Evolutionary conservation across 2,113 vertebrate genomes (phyloP).

Genomic region (Pipa parva): DNA sequence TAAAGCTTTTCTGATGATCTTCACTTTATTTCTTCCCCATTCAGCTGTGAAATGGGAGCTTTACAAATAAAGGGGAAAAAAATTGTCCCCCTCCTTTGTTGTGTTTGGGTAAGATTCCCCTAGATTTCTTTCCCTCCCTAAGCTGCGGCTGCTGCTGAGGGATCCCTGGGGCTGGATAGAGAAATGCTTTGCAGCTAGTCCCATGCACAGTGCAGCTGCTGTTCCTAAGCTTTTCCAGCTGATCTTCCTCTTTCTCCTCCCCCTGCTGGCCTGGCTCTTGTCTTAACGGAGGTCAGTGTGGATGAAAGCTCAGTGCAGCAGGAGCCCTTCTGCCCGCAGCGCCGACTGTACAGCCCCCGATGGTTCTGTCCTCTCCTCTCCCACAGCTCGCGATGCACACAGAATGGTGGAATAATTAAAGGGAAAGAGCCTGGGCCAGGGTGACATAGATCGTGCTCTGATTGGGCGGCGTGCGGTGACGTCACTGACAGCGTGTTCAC

Average conservation of each 20-base stretch:
- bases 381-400: not conserved
- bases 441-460: not conserved
- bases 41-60: too few relatives aligned
- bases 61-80: too few relatives aligned
- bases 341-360: not conserved
- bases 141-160: too few relatives aligned
- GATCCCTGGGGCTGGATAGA: not conserved
- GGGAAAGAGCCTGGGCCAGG: not conserved
- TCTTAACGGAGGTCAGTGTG: conserved; percentile 1
- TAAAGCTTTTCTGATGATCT: too few relatives aligned
- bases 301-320: conserved; percentile 4
- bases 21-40: too few relatives aligned
- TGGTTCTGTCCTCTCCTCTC: conserved; percentile 1
- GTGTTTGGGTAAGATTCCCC: not conserved
- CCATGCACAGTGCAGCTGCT: conserved; percentile 11
- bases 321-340: not conserved
- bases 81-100: too few relatives aligned
- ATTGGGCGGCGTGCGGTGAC: not conserved
- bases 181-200: not conserved
- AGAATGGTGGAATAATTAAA: not conserved
- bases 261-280: not conserved
- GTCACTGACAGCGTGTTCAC: conserved; percentile 32
- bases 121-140: too few relatives aligned
- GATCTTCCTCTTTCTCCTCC: not conserved
- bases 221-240: not conserved